These are phyloP conservation scores for Malacoraja senta DNA, from an alignment of 2,797 vertebrate genomes.

Conservation along the genomic window DNA sequence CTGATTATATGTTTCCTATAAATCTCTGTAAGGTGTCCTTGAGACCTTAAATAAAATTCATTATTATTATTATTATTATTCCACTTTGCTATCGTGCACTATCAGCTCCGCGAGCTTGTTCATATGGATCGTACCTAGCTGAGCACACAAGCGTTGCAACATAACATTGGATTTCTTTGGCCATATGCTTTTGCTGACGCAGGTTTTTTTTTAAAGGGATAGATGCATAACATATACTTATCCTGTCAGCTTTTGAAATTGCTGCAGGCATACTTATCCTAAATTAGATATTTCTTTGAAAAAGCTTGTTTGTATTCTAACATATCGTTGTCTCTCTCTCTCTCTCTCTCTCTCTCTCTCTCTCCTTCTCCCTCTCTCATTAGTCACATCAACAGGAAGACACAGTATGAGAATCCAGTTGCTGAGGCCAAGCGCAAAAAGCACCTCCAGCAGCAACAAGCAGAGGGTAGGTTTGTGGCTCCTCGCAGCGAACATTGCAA, in stretches of 20 bases:
- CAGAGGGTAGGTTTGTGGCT: slow-evolving; percentile 51
- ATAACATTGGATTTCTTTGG: background rate
- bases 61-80: too few species aligned
- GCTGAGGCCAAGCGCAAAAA: slow-evolving; percentile 93
- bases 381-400: slow-evolving; percentile 98
- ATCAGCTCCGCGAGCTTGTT: background rate
- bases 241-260: background rate
- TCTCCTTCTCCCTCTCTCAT: slow-evolving; percentile 6
- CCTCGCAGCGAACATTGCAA: too few species aligned
- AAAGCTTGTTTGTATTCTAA: background rate
- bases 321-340: slow-evolving; percentile 22
- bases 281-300: background rate
- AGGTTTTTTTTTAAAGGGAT: background rate
- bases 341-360: too few species aligned
- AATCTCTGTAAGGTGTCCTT: too few species aligned
- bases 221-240: slow-evolving; percentile 17
- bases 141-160: background rate
- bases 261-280: background rate
- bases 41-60: too few species aligned
- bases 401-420: slow-evolving; percentile 95
- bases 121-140: background rate
- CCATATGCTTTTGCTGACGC: background rate
- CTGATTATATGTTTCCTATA: too few species aligned
- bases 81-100: background rate
- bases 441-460: slow-evolving; percentile 80